phyloP scores from a whole-genome alignment of 2,797 vertebrate genomes.

The Sebastes variabilis region DNA sequence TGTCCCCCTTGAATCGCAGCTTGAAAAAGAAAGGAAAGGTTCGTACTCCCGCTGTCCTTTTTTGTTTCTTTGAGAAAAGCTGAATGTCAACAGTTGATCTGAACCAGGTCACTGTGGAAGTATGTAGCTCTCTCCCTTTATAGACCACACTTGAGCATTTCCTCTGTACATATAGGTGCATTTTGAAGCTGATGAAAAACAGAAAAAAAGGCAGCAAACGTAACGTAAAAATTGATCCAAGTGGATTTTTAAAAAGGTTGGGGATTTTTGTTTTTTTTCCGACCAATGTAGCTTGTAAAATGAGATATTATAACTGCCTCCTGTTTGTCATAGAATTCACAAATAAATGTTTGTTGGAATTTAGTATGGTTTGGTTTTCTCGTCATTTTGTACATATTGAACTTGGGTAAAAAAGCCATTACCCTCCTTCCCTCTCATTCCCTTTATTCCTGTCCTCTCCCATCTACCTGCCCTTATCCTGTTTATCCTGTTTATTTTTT shows the following conservation, averaged over 20 bases:
- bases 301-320: conserved; percentile 72
- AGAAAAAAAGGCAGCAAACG: conserved; percentile 20
- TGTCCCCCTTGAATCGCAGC: conserved; percentile 54
- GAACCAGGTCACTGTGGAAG: conserved; percentile 67
- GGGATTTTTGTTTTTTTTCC: conserved; percentile 26
- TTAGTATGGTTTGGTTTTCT: conserved; percentile 12
- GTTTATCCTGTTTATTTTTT: too few relatives aligned
- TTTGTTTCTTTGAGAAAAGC: conserved; percentile 72
- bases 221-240: conserved; percentile 19
- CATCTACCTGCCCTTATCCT: too few relatives aligned
- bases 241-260: conserved; percentile 57
- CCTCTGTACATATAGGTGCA: conserved; percentile 78
- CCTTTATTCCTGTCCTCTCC: too few relatives aligned
- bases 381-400: background rate
- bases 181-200: conserved; percentile 56
- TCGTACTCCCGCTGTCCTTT: conserved; percentile 72
- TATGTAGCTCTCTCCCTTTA: conserved; percentile 78
- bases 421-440: too few relatives aligned
- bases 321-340: conserved; percentile 81
- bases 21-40: conserved; percentile 63
- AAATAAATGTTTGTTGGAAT: conserved; percentile 83
- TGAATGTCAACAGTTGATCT: conserved; percentile 79
- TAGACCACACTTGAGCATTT: conserved; percentile 62
- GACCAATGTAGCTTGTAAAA: conserved; percentile 72
- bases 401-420: too few relatives aligned